Conservation (phyloP, 2,113 vertebrate genomes). For the Rhodinocichla rosea region DNA sequence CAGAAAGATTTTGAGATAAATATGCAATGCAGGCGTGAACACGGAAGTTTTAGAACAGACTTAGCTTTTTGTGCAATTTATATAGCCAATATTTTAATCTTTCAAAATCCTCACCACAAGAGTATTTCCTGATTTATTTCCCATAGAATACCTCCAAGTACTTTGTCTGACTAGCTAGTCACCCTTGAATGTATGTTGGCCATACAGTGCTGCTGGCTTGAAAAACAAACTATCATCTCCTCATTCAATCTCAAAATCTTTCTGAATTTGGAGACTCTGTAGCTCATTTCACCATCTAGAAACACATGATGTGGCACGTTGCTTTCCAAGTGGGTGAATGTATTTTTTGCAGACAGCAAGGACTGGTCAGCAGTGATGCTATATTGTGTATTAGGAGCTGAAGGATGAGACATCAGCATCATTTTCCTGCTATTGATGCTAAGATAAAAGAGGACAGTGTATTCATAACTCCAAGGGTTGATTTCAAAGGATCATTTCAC, state of each 20-base stretch:
- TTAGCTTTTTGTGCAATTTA: neutral
- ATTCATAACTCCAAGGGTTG: neutral
- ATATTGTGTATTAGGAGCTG: neutral
- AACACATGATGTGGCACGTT: rapidly evolving
- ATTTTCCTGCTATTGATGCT: neutral
- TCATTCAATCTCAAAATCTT: neutral
- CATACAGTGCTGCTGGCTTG: neutral
- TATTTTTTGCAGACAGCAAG: neutral
- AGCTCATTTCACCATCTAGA: neutral
- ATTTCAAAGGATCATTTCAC: neutral
- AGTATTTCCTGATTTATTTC: neutral
- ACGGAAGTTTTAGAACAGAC: neutral
- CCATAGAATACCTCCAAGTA: neutral
- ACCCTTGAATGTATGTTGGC: neutral
- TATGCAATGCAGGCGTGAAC: neutral
- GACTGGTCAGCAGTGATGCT: neutral
- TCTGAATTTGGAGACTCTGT: neutral
- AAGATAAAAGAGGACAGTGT: neutral
- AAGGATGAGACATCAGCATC: neutral
- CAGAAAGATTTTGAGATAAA: too few species aligned
- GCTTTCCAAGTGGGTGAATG: neutral
- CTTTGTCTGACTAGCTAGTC: neutral
- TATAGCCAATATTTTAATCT: neutral
- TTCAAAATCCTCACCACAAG: neutral
- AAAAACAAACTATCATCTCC: neutral